Percentiles rank a stretch among this genome's conserved stretches.
Evolutionary conservation across 92 coral and sea anemone species (phyloP).

Genomic region (Parazoanthus darwini): DNA sequence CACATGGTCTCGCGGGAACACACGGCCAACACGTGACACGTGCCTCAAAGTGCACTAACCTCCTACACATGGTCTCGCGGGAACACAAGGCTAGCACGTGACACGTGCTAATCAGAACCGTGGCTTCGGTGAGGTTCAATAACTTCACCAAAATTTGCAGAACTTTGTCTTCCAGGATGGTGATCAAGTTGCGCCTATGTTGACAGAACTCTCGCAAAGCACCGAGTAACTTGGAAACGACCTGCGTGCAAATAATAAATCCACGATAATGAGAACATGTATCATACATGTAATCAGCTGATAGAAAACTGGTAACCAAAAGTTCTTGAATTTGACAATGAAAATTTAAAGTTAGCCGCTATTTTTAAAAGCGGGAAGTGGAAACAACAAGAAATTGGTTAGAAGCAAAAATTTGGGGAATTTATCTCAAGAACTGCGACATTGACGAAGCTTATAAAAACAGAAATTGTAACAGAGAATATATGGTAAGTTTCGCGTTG

Average conservation of each 20-base stretch:
- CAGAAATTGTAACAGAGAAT: too few relatives aligned
- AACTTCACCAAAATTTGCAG: conserved; percentile 61
- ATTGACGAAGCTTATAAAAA: too few relatives aligned
- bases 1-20: conserved; percentile 74
- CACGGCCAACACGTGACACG: conserved; percentile 58
- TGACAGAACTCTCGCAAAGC: conserved; percentile 78
- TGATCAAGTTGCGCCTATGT: conserved; percentile 53
- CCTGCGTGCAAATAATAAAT: conserved; percentile 44
- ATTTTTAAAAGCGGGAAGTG: too few relatives aligned
- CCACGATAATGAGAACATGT: not conserved
- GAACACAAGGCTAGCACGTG: conserved; percentile 80
- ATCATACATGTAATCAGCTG: too few relatives aligned
- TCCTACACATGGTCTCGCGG: conserved; percentile 62
- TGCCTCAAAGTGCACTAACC: conserved; percentile 47
- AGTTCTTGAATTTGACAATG: too few relatives aligned
- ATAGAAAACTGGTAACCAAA: too few relatives aligned
- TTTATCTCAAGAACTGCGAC: too few relatives aligned
- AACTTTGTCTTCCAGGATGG: conserved; percentile 65
- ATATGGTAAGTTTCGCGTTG: too few relatives aligned
- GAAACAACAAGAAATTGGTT: too few relatives aligned
- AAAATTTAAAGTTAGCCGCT: too few relatives aligned
- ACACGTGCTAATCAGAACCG: conserved; percentile 69
- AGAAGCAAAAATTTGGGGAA: too few relatives aligned
- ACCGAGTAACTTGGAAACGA: conserved; percentile 75
- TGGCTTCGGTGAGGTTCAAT: conserved; percentile 68